Base-by-base conservation (phyloP, 2,888 invertebrate genomes). In the Galerucella nymphaeae region DNA sequence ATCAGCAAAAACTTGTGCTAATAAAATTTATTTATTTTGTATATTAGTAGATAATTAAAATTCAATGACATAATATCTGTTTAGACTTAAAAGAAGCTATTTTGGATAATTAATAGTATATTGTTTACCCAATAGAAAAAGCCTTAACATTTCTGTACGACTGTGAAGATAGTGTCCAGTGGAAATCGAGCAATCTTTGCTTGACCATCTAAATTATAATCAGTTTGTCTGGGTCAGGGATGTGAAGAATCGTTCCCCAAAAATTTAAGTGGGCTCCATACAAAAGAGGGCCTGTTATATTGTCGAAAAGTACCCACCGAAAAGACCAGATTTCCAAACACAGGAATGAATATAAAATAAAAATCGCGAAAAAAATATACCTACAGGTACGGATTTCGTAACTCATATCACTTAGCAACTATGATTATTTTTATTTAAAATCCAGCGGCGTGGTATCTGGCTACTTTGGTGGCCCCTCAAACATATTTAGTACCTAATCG, bases 201-300 rank as follows among this genome's bases (percentile, higher is more conserved):
- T 38, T 59, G 59, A 59, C 59, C 59, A 59, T 11, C 59, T n/a
- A 23, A 30, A 59, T 59, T 16, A 59, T 59, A 59, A 59, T 59
- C 30, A 14, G 59, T 30, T 59, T 59, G 59, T 38, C 59, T 59
- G 59, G 59, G 59, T 59, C 59, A 59, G 59, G 30, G 30, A 59
- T 16, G 16, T 45, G n/a, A 59, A 8, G 18, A 11, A 11, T 38
- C 13, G 59, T n/a, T 59, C 53, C 30, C 59, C 30, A 59, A 59
- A 59, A 13, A 30, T n/a, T n/a, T 59, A 59, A 59, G 38, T 30
- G 59, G 59, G 38, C 38, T 18, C 14, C 16, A 30, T 10, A 59
- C 38, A 59, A 57, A 59, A 59, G 59, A 59, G 38, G 10, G 16
- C 8, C 16, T 50, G 9, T 50, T 53, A 16, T 18, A 53, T 53